phyloP scores from a whole-genome alignment of 2,113 vertebrate genomes.

The Oncorhynchus nerka region DNA sequence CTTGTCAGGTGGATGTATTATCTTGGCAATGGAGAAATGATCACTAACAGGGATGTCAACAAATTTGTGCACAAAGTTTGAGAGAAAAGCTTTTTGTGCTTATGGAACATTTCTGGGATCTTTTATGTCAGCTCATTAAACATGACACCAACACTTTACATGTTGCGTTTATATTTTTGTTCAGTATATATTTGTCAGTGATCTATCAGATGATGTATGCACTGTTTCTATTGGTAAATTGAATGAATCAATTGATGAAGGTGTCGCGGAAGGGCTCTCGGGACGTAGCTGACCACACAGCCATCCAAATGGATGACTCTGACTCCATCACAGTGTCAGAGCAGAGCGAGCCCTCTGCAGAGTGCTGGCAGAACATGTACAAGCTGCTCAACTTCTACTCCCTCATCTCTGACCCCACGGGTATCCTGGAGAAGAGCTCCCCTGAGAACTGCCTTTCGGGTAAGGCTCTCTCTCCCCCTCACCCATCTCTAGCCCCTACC shows the following conservation, averaged over 20 bases:
- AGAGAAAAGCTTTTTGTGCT: too few relatives aligned
- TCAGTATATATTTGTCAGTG: too few relatives aligned
- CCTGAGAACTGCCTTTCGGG: constrained; percentile 85
- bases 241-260: constrained; percentile 22
- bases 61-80: too few relatives aligned
- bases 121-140: too few relatives aligned
- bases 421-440: constrained; percentile 93
- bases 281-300: constrained; percentile 94
- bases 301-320: constrained; percentile 96
- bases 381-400: constrained; percentile 98
- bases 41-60: too few relatives aligned
- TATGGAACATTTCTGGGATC: too few relatives aligned
- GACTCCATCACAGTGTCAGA: constrained; percentile 98
- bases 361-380: constrained; percentile 99
- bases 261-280: constrained; percentile 94
- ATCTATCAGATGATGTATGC: too few relatives aligned
- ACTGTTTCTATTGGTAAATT: not conserved
- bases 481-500: not conserved
- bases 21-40: too few relatives aligned
- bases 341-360: constrained; percentile 96
- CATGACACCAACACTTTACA: too few relatives aligned
- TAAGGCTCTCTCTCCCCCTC: constrained; percentile 53
- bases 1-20: too few relatives aligned
- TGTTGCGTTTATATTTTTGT: too few relatives aligned
- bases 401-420: constrained; percentile 96